Percentiles rank a stretch among this genome's conserved stretches.
Conservation (phyloP, 1,140 invertebrate species). For the Vanessa tameamea region DNA sequence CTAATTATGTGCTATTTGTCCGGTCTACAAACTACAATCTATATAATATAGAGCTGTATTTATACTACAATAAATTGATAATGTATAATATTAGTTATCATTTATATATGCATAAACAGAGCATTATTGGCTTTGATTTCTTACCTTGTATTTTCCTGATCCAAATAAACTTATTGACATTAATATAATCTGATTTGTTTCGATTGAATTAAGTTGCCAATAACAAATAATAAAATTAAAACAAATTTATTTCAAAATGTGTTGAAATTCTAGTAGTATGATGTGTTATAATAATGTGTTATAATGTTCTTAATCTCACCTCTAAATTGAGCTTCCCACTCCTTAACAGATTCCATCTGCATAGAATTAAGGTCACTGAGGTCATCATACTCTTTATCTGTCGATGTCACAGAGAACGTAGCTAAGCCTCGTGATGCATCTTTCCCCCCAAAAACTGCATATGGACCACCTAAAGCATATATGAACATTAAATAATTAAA, state of each 20-base stretch:
- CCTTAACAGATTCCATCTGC: conserved; percentile 92
- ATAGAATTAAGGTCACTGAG: conserved; percentile 94
- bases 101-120: neutral
- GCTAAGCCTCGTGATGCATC: conserved; percentile 97
- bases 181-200: no score
- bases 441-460: conserved; percentile 95
- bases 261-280: neutral
- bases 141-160: no score
- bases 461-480: conserved; percentile 89
- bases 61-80: neutral
- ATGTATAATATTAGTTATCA: neutral
- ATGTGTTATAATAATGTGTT: neutral
- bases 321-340: conserved; percentile 99
- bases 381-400: conserved; percentile 95
- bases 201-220: no score
- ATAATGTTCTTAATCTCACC: conserved; percentile 81
- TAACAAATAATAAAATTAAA: no score
- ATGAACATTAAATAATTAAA: neutral
- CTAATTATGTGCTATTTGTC: neutral
- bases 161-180: no score
- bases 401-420: conserved; percentile 92
- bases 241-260: neutral
- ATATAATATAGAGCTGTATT: neutral
- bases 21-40: neutral
- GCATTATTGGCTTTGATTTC: no score